Base-by-base conservation (phyloP, 2,888 invertebrate genomes). In the Blastobasis lacticolella region DNA sequence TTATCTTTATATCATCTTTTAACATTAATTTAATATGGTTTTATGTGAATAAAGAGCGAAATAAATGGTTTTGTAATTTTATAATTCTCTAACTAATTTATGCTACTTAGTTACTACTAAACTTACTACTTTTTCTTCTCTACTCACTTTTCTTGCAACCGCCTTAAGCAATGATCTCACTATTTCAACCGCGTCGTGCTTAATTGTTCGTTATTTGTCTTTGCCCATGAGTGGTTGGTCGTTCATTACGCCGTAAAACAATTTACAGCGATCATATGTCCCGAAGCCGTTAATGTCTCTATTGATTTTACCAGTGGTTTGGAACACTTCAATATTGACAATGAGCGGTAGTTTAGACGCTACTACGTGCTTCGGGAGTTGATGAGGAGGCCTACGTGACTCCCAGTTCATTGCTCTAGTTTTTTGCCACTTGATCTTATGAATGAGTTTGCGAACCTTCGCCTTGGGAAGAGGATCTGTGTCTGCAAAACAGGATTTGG, bases 301-400 rank as follows among this genome's bases (percentile, higher is more conserved):
- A 84, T 83, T 83, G 85, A 83, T 85, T 83, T 77, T 80, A 73
- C 75, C 76, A 77, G 72, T 77, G 78, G 78, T 75, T 79, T 69
- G 70, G 75, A 78, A 72, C 75, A 73, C 81, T 79, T 76, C 78
- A 81, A 83, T 87, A 86, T 86, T 85, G 85, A 86, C 86, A 85
- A 85, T 85, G 81, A 85, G 84, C 81, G 82, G 85, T 83, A 85
- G 86, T 86, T 87, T 85, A 84, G 87, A 81, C 71, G 81, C 75
- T 70, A 69, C 70, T 81, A 87, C 87, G 86, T 87, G 87, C 76
- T 64, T 64, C 57, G 84, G 59, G 73, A 77, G 69, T 72, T 78
- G 81, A 87, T 85, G 81, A 82, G 75, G 72, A 23, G 64, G 68
- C 66, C 72, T 81, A 84, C 86, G 86, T 86, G 86, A 82, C 80